phyloP scores from a whole-genome alignment of 2,797 vertebrate species.

The Thunnus albacares region DNA sequence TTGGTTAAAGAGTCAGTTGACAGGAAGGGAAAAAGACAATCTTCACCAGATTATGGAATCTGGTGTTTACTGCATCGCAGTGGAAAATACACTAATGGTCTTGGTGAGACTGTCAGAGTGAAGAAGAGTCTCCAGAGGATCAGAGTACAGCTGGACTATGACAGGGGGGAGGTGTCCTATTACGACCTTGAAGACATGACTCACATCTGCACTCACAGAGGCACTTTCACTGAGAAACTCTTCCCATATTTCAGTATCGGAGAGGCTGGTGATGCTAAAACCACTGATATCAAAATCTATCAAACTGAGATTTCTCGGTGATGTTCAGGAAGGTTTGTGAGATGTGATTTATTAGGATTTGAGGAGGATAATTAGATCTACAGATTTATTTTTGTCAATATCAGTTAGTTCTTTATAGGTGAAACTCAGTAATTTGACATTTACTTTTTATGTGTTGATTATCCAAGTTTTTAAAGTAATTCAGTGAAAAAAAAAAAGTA shows the following conservation, averaged over 20 bases:
- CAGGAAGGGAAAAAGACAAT: neutral
- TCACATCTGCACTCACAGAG: conserved; percentile 41
- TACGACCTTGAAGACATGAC: conserved; percentile 40
- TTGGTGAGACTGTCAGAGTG: neutral
- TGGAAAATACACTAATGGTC: conserved; percentile 4
- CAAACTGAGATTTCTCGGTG: conserved; percentile 1
- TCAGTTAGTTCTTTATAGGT: no score
- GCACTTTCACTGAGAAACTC: conserved; percentile 46
- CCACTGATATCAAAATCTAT: conserved; percentile 34
- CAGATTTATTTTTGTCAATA: no score
- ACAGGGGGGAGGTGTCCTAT: conserved; percentile 52
- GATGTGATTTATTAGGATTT: neutral
- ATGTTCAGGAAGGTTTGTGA: conserved; percentile 3
- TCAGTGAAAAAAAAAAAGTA: no score
- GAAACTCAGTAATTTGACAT: no score
- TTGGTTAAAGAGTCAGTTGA: conserved; percentile 42
- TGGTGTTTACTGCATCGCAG: fast-evolving
- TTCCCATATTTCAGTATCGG: conserved; percentile 34
- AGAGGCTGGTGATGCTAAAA: neutral
- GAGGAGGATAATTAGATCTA: no score
- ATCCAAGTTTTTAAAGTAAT: no score
- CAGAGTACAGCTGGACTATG: conserved; percentile 59
- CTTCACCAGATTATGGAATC: neutral
- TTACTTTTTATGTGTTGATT: no score
- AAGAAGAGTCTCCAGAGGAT: conserved; percentile 48